Percentiles rank a stretch among this genome's conserved stretches.
phyloP scores from a whole-genome alignment of 35 echinoderm and acorn worm genomes.

The Stichopus chloronotus region DNA sequence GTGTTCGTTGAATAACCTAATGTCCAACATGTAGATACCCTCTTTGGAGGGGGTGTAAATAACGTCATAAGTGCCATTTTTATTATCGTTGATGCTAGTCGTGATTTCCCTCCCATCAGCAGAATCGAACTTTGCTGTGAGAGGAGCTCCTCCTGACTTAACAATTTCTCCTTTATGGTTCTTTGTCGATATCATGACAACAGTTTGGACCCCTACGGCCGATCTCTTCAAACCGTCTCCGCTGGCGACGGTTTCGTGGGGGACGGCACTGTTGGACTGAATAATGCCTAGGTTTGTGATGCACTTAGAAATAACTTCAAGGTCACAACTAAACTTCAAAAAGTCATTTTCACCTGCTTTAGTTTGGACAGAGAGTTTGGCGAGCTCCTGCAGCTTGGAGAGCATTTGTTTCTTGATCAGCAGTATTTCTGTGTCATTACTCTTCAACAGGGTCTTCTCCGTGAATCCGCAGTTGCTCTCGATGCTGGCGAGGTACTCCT shows the following conservation, averaged over 20 bases:
- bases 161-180: slow-evolving; percentile 80
- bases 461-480: slow-evolving; percentile 92
- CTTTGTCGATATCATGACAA: slow-evolving; percentile 83
- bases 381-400: slow-evolving; percentile 80
- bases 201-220: slow-evolving; percentile 76
- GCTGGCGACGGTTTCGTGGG: slow-evolving; percentile 87
- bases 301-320: slow-evolving; percentile 78
- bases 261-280: slow-evolving; percentile 89
- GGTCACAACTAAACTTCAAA: slow-evolving; percentile 72
- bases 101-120: slow-evolving; percentile 69
- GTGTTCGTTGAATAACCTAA: slow-evolving; percentile 90
- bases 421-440: slow-evolving; percentile 84
- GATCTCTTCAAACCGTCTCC: slow-evolving; percentile 93
- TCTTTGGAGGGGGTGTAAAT: slow-evolving; percentile 77
- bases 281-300: slow-evolving; percentile 80
- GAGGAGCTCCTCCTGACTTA: slow-evolving; percentile 73
- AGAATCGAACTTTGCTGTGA: slow-evolving; percentile 76
- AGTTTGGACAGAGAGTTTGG: slow-evolving; percentile 68
- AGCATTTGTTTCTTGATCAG: slow-evolving; percentile 95
- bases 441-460: slow-evolving; percentile 80
- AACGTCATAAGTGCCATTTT: slow-evolving; percentile 96
- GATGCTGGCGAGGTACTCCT: slow-evolving; percentile 79
- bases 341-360: slow-evolving; percentile 97
- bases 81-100: slow-evolving; percentile 75
- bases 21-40: slow-evolving; percentile 78